phyloP scores from a whole-genome alignment of 2,888 invertebrate species.

The Tricholauxania praeusta region DNA sequence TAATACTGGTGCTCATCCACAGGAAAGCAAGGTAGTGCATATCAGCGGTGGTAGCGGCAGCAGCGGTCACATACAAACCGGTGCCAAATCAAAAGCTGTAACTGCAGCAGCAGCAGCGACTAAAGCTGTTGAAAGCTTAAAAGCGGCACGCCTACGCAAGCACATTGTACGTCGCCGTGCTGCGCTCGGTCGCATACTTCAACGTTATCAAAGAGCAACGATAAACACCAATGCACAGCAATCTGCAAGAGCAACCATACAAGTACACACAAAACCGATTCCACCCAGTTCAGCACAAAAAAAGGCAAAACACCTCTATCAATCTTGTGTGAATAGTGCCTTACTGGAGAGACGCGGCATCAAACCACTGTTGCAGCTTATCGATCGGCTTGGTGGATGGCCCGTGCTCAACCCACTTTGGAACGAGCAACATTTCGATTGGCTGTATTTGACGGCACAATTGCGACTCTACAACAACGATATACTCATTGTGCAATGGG shows the following conservation, averaged over 20 bases:
- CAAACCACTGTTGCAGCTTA: slow-evolving; percentile 76
- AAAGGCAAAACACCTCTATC: slow-evolving; percentile 87
- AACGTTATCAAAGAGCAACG: slow-evolving; percentile 58
- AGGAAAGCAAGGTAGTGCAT: slow-evolving; percentile 19
- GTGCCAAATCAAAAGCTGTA: slow-evolving; percentile 11
- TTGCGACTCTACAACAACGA: slow-evolving; percentile 86
- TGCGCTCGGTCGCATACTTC: slow-evolving; percentile 54
- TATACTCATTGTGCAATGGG: slow-evolving; percentile 87
- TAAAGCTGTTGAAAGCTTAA: slow-evolving; percentile 45
- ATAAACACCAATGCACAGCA: slow-evolving; percentile 50
- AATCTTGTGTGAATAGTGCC: slow-evolving; percentile 87
- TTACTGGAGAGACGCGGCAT: slow-evolving; percentile 79
- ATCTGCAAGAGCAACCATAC: slow-evolving; percentile 14
- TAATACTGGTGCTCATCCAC: background rate
- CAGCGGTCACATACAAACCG: background rate
- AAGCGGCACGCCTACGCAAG: slow-evolving; percentile 50
- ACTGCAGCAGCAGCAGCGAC: slow-evolving; percentile 16
- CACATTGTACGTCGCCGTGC: slow-evolving; percentile 58
- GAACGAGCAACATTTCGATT: slow-evolving; percentile 76
- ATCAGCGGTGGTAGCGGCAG: background rate
- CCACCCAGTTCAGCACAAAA: slow-evolving; percentile 72
- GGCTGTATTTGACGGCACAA: slow-evolving; percentile 80
- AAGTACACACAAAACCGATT: background rate
- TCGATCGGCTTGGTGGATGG: slow-evolving; percentile 88
- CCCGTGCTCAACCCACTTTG: slow-evolving; percentile 80